Percentiles rank a stretch among this genome's conserved stretches.
Evolutionary conservation across 2,888 invertebrate species (phyloP).

Genomic region (Scaptomyza cyrtandrae): DNA sequence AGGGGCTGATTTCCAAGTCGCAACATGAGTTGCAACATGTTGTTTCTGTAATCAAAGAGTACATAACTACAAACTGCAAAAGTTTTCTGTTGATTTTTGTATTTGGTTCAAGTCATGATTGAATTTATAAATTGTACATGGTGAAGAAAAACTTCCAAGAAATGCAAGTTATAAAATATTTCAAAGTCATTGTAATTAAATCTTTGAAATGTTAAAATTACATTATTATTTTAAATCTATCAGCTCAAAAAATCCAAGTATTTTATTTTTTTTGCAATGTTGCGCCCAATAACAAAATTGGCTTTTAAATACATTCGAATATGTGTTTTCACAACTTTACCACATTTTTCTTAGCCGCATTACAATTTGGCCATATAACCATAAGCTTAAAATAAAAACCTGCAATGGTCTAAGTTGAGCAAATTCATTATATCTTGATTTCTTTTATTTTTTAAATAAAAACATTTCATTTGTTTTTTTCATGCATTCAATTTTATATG

Average conservation of each 20-base stretch:
- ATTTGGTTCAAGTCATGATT: constrained; percentile 6
- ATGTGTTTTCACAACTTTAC: no score
- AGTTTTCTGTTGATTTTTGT: neutral
- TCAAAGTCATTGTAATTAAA: neutral
- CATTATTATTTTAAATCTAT: no score
- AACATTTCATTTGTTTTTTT: neutral
- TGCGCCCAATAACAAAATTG: no score
- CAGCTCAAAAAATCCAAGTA: no score
- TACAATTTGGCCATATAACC: no score
- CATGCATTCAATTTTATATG: neutral
- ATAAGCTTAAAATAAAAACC: no score
- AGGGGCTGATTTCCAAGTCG: neutral
- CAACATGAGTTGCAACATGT: constrained; percentile 56
- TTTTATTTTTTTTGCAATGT: no score
- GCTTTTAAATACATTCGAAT: no score
- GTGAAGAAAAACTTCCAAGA: neutral
- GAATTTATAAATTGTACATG: neutral
- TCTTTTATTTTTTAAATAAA: neutral
- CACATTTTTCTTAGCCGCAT: no score
- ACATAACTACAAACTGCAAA: constrained; percentile 13
- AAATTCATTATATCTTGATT: neutral
- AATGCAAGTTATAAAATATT: neutral
- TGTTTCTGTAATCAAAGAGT: constrained; percentile 11
- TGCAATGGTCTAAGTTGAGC: neutral
- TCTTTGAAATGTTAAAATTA: neutral